Conservation (phyloP, 2,113 vertebrate species). For the Turnix velox region DNA sequence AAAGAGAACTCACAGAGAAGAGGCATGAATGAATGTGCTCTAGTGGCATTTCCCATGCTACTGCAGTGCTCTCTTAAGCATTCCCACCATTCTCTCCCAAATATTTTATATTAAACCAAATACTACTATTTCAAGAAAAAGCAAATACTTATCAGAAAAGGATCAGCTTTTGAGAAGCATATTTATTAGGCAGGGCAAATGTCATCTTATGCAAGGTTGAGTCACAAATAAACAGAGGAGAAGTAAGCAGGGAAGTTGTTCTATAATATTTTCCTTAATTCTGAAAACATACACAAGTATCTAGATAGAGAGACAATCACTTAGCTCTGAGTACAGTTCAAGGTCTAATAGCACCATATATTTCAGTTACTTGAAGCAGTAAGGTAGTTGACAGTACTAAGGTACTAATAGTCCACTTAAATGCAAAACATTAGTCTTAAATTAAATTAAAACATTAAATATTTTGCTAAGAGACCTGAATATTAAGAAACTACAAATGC, state of each 20-base stretch:
- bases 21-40: neutral
- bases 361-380: neutral
- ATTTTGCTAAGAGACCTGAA: neutral
- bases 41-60: neutral
- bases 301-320: neutral
- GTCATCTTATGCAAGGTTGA: neutral
- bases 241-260: neutral
- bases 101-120: neutral
- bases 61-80: neutral
- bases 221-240: neutral
- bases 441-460: neutral
- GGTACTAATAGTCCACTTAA: neutral
- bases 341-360: neutral
- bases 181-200: slow-evolving; percentile 16
- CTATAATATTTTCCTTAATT: neutral
- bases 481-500: neutral
- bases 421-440: neutral
- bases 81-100: neutral
- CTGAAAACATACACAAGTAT: neutral
- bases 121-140: neutral
- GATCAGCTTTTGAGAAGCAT: neutral
- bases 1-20: neutral
- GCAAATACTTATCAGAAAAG: neutral
- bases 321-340: neutral
- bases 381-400: neutral